These are phyloP conservation scores for Mustela lutreola DNA, from an alignment of 2,113 vertebrate genomes.

Conservation along the genomic window DNA sequence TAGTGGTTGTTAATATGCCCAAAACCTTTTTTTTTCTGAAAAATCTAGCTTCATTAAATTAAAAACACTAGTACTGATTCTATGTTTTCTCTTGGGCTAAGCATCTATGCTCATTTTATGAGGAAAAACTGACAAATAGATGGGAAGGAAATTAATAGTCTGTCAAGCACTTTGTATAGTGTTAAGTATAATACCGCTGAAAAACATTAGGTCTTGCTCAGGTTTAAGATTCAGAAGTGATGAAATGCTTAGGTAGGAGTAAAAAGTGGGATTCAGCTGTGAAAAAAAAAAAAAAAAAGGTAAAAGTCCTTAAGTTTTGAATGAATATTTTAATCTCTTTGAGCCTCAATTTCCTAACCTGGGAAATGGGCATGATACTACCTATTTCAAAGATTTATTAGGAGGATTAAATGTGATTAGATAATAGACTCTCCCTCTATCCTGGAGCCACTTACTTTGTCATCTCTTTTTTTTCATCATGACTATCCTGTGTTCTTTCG, in stretches of 20 bases:
- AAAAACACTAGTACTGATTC: not conserved
- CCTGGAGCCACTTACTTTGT: not conserved
- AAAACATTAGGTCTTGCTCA: not conserved
- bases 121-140: constrained; percentile 24
- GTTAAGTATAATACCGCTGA: not conserved
- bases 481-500: not conserved
- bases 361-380: not conserved
- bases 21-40: not conserved
- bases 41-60: not conserved
- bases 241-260: not conserved
- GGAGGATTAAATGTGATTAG: not conserved
- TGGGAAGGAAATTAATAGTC: constrained; percentile 14
- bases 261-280: not conserved
- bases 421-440: not conserved
- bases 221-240: not conserved
- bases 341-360: not conserved
- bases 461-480: not conserved
- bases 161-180: not conserved
- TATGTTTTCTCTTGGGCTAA: not conserved
- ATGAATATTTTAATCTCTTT: constrained; percentile 33
- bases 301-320: not conserved
- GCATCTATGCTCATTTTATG: not conserved
- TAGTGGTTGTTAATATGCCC: not conserved
- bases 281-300: not conserved
- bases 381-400: not conserved